Evolutionary conservation across 37 sponge, comb jelly and placozoan genomes (phyloP).

Genomic region (Cliona cf. orientalis): DNA sequence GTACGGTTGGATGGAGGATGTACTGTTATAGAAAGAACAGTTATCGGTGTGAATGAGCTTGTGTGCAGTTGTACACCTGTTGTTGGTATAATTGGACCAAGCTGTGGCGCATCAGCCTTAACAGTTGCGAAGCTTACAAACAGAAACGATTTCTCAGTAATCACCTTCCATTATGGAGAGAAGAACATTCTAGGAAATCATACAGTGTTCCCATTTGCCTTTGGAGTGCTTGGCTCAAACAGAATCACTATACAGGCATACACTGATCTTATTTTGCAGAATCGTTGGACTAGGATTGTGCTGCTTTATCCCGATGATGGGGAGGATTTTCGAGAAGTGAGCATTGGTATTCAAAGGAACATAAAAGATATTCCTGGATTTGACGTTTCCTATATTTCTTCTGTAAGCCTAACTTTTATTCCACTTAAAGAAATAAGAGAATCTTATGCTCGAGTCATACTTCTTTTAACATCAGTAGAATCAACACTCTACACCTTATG

Average conservation of each 20-base stretch:
- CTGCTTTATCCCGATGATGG: not conserved
- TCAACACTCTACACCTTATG: not conserved
- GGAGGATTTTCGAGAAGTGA: not conserved
- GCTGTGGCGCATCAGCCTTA: not conserved
- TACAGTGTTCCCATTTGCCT: not conserved
- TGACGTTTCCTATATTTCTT: not conserved
- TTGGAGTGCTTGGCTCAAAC: not conserved
- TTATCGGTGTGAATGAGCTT: not conserved
- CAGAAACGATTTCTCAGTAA: not conserved
- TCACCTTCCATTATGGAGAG: not conserved
- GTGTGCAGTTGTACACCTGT: not conserved
- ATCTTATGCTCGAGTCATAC: not conserved
- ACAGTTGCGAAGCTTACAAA: not conserved
- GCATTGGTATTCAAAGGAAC: not conserved
- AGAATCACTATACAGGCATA: not conserved
- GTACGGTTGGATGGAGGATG: not conserved
- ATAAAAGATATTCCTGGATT: not conserved
- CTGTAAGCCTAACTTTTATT: not conserved
- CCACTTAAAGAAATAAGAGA: not conserved
- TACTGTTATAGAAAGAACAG: not conserved
- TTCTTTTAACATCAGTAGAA: not conserved
- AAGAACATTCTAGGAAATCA: not conserved
- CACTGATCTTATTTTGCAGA: not conserved
- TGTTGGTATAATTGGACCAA: not conserved
- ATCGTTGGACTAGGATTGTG: not conserved